phyloP scores from a whole-genome alignment of 2,113 vertebrate species.

The Campylorhamphus procurvoides region DNA sequence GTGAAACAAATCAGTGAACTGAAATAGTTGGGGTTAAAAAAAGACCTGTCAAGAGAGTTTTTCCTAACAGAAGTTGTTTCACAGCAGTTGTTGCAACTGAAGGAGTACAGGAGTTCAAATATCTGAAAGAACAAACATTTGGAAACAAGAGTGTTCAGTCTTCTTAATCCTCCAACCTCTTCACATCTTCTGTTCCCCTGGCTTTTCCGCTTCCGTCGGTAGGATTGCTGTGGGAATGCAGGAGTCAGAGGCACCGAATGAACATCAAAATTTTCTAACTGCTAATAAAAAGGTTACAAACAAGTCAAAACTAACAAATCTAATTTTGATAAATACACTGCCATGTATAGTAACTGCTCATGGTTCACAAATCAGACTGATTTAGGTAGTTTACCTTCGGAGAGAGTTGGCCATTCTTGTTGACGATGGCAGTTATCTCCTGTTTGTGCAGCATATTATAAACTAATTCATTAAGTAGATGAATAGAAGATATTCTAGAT shows the following conservation, averaged over 20 bases:
- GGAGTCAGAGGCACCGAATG: not conserved
- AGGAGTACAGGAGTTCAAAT: not conserved
- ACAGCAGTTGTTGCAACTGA: not conserved
- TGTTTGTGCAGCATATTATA: not conserved
- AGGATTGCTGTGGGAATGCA: not conserved
- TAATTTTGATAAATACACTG: not conserved
- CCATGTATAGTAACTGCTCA: not conserved
- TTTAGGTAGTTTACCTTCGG: not conserved
- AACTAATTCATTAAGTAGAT: not conserved
- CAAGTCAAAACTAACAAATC: not conserved
- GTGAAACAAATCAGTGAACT: not conserved
- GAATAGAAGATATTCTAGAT: not conserved
- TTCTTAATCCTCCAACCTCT: not conserved
- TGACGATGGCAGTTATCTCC: not conserved
- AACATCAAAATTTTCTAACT: not conserved
- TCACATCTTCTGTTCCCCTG: not conserved
- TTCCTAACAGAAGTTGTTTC: not conserved
- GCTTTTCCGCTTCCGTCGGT: not conserved
- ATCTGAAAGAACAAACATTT: not conserved
- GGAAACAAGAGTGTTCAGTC: not conserved
- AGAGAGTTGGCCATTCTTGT: not conserved
- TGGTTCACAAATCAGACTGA: not conserved
- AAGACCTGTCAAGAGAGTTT: not conserved
- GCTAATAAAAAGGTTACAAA: not conserved
- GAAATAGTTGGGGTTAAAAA: not conserved